Evolutionary conservation across 37 sponge, comb jelly and placozoan species (phyloP).

Genomic region (Beroe forskalii): DNA sequence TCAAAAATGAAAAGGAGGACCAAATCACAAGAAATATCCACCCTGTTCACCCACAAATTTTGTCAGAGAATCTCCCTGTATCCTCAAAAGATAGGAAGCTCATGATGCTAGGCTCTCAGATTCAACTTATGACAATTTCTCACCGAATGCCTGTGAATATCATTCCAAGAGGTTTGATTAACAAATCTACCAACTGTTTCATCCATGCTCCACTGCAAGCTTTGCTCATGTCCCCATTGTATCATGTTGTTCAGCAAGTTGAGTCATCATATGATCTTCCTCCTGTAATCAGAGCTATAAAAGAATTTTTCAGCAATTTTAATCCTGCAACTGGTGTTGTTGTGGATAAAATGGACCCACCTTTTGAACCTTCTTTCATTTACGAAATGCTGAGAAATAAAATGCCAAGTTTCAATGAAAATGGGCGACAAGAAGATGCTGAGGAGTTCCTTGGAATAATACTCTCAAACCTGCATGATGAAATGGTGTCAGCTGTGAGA

Average conservation of each 20-base stretch:
- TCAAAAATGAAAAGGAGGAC: background rate
- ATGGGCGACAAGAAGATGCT: constrained; percentile 93
- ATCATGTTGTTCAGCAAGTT: constrained; percentile 14
- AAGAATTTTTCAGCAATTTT: constrained; percentile 26
- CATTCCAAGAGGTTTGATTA: constrained; percentile 30
- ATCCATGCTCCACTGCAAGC: constrained; percentile 54
- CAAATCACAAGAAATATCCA: background rate
- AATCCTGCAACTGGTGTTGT: constrained; percentile 15
- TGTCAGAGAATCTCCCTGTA: constrained; percentile 37
- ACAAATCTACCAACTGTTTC: constrained; percentile 64
- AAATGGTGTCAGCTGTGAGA: constrained; percentile 76
- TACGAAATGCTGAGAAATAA: constrained; percentile 60
- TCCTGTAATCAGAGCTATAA: background rate
- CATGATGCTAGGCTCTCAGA: constrained; percentile 56
- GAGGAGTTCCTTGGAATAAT: constrained; percentile 94
- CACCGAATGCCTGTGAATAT: constrained; percentile 10
- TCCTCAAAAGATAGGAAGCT: constrained; percentile 17
- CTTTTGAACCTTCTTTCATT: constrained; percentile 58
- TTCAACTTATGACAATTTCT: constrained; percentile 53
- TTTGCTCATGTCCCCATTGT: constrained; percentile 35
- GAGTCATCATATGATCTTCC: background rate
- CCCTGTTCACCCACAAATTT: background rate
- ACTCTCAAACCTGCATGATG: constrained; percentile 87
- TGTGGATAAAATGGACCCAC: constrained; percentile 45
- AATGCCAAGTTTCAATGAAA: constrained; percentile 43